Evolutionary conservation across 2,888 invertebrate species (phyloP), one percentile per base, ranked within the genome.

Genomic region (Oeneis ivallda): DNA sequence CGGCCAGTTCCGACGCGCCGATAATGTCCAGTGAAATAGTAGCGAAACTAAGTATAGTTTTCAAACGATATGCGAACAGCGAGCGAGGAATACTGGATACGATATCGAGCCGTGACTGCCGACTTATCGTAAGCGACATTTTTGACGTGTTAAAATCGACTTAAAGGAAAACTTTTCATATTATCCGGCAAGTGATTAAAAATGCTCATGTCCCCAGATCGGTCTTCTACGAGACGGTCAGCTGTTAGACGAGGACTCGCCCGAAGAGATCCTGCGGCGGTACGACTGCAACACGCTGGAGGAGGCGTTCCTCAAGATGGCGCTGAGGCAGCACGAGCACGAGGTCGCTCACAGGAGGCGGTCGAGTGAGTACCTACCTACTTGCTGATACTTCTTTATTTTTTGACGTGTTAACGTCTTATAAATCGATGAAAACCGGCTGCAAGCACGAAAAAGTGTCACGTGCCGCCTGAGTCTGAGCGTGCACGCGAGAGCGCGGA

Each of bases 141-240:
- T 26, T n/a, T n/a, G n/a, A n/a, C n/a, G n/a, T n/a, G n/a, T n/a
- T n/a, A n/a, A n/a, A n/a, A n/a, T n/a, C n/a, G n/a, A n/a, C n/a
- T n/a, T n/a, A n/a, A n/a, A n/a, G n/a, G n/a, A n/a, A n/a, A n/a
- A n/a, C n/a, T n/a, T n/a, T n/a, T n/a, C n/a, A n/a, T n/a, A n/a
- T n/a, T n/a, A n/a, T n/a, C n/a, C n/a, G n/a, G n/a, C n/a, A n/a
- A n/a, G n/a, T n/a, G n/a, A n/a, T n/a, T n/a, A n/a, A n/a, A n/a
- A n/a, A n/a, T n/a, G n/a, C 6, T 37, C 37, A 37, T 49, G 15
- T 66, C 26, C 10, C 57, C 80, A 98, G 98, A 97, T 98, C 80
- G 98, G 98, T 49, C 90, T 98, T 59, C 95, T 98, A 93, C 93
- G 98, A 70, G 95, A 95, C 75, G 98, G 98, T 0, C 94, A 94